These are phyloP conservation scores for Pedionomus torquatus DNA, from an alignment of 2,113 vertebrate species.

Conservation along the genomic window DNA sequence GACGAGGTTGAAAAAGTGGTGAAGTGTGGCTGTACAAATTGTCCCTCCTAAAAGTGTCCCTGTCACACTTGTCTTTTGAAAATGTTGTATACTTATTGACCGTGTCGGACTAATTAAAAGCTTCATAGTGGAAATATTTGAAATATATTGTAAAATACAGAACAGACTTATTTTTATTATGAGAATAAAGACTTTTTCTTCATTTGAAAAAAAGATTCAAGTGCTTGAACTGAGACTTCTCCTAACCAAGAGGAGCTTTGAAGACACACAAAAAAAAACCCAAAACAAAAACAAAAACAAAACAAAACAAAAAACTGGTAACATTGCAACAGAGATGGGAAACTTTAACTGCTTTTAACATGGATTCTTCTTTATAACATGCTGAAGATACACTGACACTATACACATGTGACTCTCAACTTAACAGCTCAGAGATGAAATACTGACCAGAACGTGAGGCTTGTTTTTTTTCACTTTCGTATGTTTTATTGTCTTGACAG, in stretches of 20 bases:
- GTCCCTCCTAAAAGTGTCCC: slow-evolving; percentile 85
- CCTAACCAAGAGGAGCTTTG: slow-evolving; percentile 62
- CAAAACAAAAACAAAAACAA: slow-evolving; percentile 1
- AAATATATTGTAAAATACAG: slow-evolving; percentile 99
- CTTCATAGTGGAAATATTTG: slow-evolving; percentile 95
- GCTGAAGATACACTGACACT: slow-evolving; percentile 64
- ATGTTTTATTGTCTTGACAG: slow-evolving; percentile 24
- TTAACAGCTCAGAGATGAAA: background rate
- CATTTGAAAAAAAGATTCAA: slow-evolving; percentile 76
- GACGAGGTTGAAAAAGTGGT: slow-evolving; percentile 98
- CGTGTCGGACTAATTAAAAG: slow-evolving; percentile 89
- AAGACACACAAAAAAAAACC: slow-evolving; percentile 37
- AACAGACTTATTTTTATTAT: slow-evolving; percentile 99
- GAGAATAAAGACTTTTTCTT: slow-evolving; percentile 90
- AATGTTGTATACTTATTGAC: slow-evolving; percentile 77
- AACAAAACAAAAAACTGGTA: slow-evolving; percentile 26
- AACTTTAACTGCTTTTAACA: slow-evolving; percentile 43
- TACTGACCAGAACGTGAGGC: background rate
- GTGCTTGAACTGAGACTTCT: slow-evolving; percentile 77
- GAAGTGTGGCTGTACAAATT: slow-evolving; percentile 94
- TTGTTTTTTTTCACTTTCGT: background rate
- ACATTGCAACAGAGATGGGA: slow-evolving; percentile 38
- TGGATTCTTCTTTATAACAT: slow-evolving; percentile 51
- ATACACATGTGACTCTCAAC: background rate
- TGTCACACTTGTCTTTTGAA: slow-evolving; percentile 55